phyloP scores from a whole-genome alignment of 2,113 vertebrate genomes.

The Xyrauchen texanus region DNA sequence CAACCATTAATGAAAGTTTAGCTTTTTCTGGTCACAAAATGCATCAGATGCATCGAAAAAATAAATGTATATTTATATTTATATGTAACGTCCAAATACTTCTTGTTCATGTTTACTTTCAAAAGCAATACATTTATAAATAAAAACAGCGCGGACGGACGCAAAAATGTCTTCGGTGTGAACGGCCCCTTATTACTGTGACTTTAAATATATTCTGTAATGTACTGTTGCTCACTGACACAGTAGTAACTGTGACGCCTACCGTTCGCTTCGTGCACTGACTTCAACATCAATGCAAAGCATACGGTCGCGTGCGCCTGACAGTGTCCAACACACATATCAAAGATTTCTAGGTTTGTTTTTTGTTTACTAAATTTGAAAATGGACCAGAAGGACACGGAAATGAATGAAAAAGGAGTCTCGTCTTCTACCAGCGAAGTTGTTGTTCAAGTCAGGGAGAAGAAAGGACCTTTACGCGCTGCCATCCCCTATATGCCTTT shows the following conservation, averaged over 20 bases:
- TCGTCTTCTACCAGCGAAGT: constrained; percentile 83
- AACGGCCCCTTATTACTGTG: too few species aligned
- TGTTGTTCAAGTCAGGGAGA: constrained; percentile 94
- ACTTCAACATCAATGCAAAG: background rate
- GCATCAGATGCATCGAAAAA: too few species aligned
- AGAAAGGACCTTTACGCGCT: constrained; percentile 90
- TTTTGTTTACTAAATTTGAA: constrained; percentile 21
- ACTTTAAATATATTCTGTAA: constrained; percentile 53
- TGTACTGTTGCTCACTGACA: constrained; percentile 6
- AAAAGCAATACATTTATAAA: too few species aligned
- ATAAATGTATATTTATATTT: too few species aligned
- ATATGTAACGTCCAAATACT: too few species aligned
- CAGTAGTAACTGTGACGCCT: constrained; percentile 26
- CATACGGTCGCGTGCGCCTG: background rate
- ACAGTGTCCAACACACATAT: background rate
- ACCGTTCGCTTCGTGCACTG: constrained; percentile 37
- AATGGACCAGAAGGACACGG: constrained; percentile 70
- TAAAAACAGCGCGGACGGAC: too few species aligned
- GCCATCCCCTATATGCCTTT: constrained; percentile 97
- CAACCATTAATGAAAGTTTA: too few species aligned
- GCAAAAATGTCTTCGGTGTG: too few species aligned
- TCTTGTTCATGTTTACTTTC: too few species aligned
- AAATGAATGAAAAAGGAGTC: constrained; percentile 59
- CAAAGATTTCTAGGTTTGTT: background rate
- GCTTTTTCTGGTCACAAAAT: too few species aligned